These are phyloP conservation scores for Parazoanthus swiftii DNA, from an alignment of 92 coral and sea anemone species.

Conservation along the genomic window DNA sequence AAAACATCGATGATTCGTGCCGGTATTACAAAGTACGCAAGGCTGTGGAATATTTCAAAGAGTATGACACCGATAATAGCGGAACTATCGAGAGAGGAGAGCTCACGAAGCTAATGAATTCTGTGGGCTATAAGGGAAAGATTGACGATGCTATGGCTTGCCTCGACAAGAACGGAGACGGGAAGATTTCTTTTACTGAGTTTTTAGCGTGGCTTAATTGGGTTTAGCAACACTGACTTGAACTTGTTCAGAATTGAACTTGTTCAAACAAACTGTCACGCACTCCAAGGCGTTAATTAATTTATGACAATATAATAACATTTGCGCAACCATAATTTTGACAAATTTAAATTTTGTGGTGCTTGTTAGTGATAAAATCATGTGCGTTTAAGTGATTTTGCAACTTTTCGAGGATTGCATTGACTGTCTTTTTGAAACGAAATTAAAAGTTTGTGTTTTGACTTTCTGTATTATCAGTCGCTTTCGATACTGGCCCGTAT, in stretches of 20 bases:
- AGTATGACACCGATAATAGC: constrained; percentile 73
- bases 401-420: too few species aligned
- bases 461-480: too few species aligned
- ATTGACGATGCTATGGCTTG: constrained; percentile 55
- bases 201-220: constrained; percentile 81
- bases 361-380: too few species aligned
- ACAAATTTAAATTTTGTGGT: too few species aligned
- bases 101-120: constrained; percentile 62
- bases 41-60: constrained; percentile 82
- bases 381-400: too few species aligned
- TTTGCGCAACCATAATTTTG: too few species aligned
- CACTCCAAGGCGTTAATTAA: background rate
- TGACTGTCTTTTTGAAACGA: too few species aligned
- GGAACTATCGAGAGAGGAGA: constrained; percentile 84
- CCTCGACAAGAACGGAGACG: constrained; percentile 87
- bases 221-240: constrained; percentile 1
- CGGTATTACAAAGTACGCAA: constrained; percentile 66
- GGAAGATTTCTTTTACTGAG: constrained; percentile 84
- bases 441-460: too few species aligned
- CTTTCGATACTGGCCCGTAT: too few species aligned
- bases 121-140: constrained; percentile 48
- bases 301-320: too few species aligned
- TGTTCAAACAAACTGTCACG: background rate
- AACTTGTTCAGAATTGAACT: background rate
- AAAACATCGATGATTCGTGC: constrained; percentile 60